These are phyloP conservation scores for Limanda limanda DNA, from an alignment of 2,113 vertebrate genomes.

Conservation along the genomic window DNA sequence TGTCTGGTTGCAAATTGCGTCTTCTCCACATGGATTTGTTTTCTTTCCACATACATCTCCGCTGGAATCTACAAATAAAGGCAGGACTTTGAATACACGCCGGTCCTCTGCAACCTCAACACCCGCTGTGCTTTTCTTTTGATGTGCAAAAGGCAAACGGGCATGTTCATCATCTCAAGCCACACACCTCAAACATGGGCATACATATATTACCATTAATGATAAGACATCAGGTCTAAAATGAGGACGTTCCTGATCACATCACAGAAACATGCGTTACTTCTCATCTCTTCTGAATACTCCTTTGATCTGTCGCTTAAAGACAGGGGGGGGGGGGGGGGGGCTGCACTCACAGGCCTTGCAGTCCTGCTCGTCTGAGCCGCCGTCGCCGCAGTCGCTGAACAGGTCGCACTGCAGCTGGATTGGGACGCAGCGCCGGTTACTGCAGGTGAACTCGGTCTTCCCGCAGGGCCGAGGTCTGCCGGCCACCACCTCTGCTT, in stretches of 20 bases:
- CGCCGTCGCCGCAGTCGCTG: conserved; percentile 94
- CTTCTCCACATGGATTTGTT: conserved; percentile 93
- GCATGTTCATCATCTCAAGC: conserved; percentile 40
- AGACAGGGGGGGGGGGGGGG: not conserved
- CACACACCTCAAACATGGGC: conserved; percentile 23
- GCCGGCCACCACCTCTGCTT: conserved; percentile 84
- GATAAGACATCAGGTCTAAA: conserved; percentile 57
- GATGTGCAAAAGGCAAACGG: conserved; percentile 62
- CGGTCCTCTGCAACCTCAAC: conserved; percentile 29
- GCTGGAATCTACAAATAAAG: conserved; percentile 82
- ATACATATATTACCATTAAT: conserved; percentile 72
- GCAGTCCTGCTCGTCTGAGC: conserved; percentile 94
- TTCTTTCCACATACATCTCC: conserved; percentile 91
- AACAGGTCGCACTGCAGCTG: conserved; percentile 93
- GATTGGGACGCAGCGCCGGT: conserved; percentile 89
- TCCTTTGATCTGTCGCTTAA: conserved; percentile 33
- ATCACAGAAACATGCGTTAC: conserved; percentile 6
- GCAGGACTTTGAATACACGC: conserved; percentile 67
- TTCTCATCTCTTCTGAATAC: conserved; percentile 45
- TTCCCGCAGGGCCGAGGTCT: conserved; percentile 92
- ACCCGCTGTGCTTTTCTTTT: conserved; percentile 69
- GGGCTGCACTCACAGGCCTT: conserved; percentile 87
- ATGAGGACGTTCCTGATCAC: conserved; percentile 13
- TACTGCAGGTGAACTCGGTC: conserved; percentile 92
- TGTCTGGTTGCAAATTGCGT: conserved; percentile 94